Conservation (phyloP, 2,888 invertebrate species). For the Lasioglossum calceatum region DNA sequence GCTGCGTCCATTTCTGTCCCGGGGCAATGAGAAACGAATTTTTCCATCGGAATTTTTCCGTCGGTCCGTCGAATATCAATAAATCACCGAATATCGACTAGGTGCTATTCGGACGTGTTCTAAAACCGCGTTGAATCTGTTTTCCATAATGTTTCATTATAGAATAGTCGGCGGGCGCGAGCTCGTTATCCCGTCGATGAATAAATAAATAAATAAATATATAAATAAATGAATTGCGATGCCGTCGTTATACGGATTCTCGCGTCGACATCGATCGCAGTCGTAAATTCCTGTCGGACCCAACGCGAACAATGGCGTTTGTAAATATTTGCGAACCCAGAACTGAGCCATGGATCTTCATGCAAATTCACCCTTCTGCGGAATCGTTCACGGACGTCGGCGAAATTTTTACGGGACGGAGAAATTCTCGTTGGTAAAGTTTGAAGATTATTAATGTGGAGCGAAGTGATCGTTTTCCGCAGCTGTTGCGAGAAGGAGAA, state of each 20-base stretch:
- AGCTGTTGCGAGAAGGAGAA: background rate
- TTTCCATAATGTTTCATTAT: conserved; percentile 12
- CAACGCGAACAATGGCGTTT: background rate
- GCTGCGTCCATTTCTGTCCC: background rate
- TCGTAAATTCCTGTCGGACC: background rate
- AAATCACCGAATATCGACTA: conserved; percentile 14
- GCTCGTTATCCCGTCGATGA: background rate
- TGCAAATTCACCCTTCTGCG: background rate
- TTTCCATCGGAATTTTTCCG: background rate
- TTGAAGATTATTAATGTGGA: background rate
- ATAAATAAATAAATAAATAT: background rate
- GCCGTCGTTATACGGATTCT: background rate
- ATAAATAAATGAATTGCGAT: conserved; percentile 1
- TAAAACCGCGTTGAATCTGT: background rate
- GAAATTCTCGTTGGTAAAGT: background rate
- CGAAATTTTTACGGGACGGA: background rate
- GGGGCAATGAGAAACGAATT: background rate
- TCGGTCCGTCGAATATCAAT: conserved; percentile 3
- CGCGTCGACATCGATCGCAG: background rate
- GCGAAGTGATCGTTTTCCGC: background rate
- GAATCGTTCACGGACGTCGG: background rate
- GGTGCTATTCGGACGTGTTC: background rate
- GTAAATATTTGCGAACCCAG: background rate
- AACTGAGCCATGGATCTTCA: background rate
- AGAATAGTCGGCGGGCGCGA: background rate